Evolutionary conservation across 2,888 invertebrate species (phyloP), one percentile per base, ranked within the genome.

Genomic region (Nebria brevicollis): DNA sequence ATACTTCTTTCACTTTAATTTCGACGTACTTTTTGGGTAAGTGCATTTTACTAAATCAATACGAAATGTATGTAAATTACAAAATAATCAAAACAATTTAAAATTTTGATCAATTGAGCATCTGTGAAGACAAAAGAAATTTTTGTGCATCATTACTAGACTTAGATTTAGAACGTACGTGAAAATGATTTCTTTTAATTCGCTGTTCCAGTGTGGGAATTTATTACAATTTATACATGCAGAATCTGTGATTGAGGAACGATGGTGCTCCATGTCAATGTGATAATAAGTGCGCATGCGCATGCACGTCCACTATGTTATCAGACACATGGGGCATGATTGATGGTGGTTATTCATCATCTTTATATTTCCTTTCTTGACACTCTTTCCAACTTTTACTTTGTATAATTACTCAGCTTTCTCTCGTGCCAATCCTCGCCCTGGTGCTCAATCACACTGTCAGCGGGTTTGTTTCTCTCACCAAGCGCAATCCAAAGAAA

Each of bases 291-390:
- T 11, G 54, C 2, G 54, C 54, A 54, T 41, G 74, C 73, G 65
- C 26, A 65, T 73, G 73, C 73, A 20, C 72, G 26, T 25, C 43
- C 7, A 66, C 26, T 8, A 25, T 54, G 82, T 84, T 85, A 85
- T 85, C 85, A 85, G 83, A 84, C 86, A 84, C 84, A 86, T 86
- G 86, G 85, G 87, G 86, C 86, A 88, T 89, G 89, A 89, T 89
- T 89, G 89, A 89, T 89, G 89, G 84, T 83, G 84, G 85, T 87
- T 86, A 89, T 89, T 88, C 87, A 89, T 89, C 89, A 88, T 89
- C 88, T 87, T 88, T 88, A 77, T 81, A 87, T 86, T 87, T 87
- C 86, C 86, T 86, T 86, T 85, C 86, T 85, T 87, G 87, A 88
- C 88, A 86, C 85, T 86, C 85, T 86, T 86, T 82, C 86, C 86